A percentile compares a stretch with the other conserved stretches of the same genome.
Evolutionary conservation across 2,113 vertebrate genomes (phyloP).

Genomic region (Gopherus evgoodei): DNA sequence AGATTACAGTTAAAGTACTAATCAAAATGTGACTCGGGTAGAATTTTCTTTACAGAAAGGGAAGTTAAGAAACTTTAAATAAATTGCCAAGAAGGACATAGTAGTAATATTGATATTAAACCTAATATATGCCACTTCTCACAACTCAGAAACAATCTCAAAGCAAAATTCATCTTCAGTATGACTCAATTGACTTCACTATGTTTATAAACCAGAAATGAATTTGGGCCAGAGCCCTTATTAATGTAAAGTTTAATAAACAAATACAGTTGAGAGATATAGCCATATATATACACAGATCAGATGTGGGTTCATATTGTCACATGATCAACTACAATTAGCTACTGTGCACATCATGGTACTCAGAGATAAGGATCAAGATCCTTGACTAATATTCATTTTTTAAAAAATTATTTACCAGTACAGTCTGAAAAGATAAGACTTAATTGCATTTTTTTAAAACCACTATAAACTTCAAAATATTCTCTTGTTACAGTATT

Average conservation of each 20-base stretch:
- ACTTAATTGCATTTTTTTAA: background rate
- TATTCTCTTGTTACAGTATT: background rate
- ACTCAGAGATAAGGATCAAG: background rate
- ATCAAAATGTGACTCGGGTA: background rate
- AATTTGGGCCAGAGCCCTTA: background rate
- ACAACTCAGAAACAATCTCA: background rate
- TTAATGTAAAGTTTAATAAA: background rate
- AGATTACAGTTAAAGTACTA: background rate
- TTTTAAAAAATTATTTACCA: background rate
- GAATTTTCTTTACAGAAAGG: background rate
- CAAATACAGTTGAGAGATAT: background rate
- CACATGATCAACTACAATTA: background rate
- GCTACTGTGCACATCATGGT: background rate
- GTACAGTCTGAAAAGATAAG: background rate
- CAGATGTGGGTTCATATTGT: background rate
- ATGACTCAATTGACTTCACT: background rate
- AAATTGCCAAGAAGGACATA: background rate
- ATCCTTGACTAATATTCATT: background rate
- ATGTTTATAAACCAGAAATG: background rate
- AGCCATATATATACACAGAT: background rate
- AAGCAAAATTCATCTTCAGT: constrained; percentile 7
- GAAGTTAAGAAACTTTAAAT: background rate
- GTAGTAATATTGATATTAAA: background rate
- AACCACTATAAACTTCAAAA: background rate
- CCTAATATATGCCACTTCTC: background rate